A percentile compares a stretch with the other conserved stretches of the same genome.
phyloP scores from a whole-genome alignment of 37 sponge, comb jelly and placozoan genomes.

The Halichondria panicea region DNA sequence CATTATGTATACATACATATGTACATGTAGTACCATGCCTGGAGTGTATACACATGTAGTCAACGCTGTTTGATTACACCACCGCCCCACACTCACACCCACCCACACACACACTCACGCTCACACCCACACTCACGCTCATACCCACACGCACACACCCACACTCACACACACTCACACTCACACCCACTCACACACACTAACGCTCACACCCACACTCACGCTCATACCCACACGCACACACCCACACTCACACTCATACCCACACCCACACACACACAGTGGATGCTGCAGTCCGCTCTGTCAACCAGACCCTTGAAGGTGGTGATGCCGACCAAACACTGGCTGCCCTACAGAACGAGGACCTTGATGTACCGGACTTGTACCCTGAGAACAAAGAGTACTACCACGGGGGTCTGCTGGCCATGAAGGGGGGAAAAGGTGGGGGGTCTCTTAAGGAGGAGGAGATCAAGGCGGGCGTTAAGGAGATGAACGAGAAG shows the following conservation, averaged over 20 bases:
- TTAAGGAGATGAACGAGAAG: constrained; percentile 61
- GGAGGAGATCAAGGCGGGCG: constrained; percentile 60
- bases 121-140: too few relatives aligned
- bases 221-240: too few relatives aligned
- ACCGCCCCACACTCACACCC: too few relatives aligned
- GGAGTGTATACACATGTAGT: too few relatives aligned
- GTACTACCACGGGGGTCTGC: constrained; percentile 75
- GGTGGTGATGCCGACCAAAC: constrained; percentile 47
- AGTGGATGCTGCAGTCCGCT: constrained; percentile 77
- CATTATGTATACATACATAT: too few relatives aligned
- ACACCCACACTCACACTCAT: not conserved
- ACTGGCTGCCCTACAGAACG: constrained; percentile 65
- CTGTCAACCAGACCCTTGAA: constrained; percentile 61
- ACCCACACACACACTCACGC: too few relatives aligned
- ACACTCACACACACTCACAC: too few relatives aligned
- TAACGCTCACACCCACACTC: too few relatives aligned
- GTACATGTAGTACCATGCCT: too few relatives aligned
- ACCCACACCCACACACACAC: not conserved
- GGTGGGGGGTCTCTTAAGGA: constrained; percentile 39
- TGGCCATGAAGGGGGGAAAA: constrained; percentile 36
- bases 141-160: too few relatives aligned
- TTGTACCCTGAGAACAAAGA: constrained; percentile 51
- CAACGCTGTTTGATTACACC: too few relatives aligned
- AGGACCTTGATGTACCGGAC: constrained; percentile 53
- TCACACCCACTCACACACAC: too few relatives aligned